Evolutionary conservation across 2,113 vertebrate species (phyloP), one percentile per base, ranked within the genome.

Genomic region (Rhabdomys dilectus): DNA sequence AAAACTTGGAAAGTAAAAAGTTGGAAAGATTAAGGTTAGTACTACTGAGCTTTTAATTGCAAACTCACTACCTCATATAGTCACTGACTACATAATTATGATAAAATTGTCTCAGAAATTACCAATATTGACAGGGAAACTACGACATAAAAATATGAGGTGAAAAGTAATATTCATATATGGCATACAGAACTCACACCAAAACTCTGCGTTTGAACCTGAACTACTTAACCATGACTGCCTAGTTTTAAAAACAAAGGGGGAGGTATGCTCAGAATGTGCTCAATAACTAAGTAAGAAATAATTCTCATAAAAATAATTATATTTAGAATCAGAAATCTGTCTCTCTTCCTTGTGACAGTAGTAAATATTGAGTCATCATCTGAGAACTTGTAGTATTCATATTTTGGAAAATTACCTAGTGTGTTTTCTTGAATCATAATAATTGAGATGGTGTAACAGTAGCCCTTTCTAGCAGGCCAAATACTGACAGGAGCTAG

Each of bases 91-190:
- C 24, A 22, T 85, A 91, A 91, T 92, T 42, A 75, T 1, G 62
- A 31, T 92, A 93, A 96, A 95, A 68, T 68, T 94, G 93, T 94
- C 73, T 88, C 3, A 91, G 64, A 93, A 93, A 53, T 80, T 60
- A 24, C 48, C 56, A 88, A 86, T 31, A 89, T 75, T 92, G 66
- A 94, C 62, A 72, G 19, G 11, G 2, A 53, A 88, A 70, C 7
- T 4, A 51, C 1, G 24, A 26, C 2, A 51, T n/a, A 53, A 36
- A 53, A 36, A 56, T 56, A 58, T 84, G 64, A 93, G 5, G 19
- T 66, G 80, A 88, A 88, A 56, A 53, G 0, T 93, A 29, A 78
- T 68, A 96, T 34, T 24, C 42, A 85, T 1, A 88, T 45, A 48
- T 36, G n/a, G 31, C 16, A 94, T 29, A 91, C 0, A 16, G 16